Base-by-base conservation (phyloP, 2,888 invertebrate species). In the Automeris io region DNA sequence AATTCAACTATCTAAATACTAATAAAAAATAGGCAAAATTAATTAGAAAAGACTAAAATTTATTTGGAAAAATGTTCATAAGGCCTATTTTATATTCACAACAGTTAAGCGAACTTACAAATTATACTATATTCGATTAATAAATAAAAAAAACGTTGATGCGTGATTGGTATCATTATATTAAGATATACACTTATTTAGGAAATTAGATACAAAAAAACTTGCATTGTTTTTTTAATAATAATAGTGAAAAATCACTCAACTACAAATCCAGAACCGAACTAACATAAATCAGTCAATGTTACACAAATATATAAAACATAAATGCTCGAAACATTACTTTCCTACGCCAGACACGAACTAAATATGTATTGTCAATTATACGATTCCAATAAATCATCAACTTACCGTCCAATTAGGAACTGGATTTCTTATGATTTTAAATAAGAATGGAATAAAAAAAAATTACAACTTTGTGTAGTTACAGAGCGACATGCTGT, bases 211-310 rank as follows among this genome's bases (percentile, higher is more conserved):
- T n/a, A 16, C 16, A 29, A 12, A 26, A 26, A 26, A 13, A 19
- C 19, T 13, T 26, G 26, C 26, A 13, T 26, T 1, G 12, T 29
- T 8, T 29, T n/a, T n/a, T 16, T 29, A 29, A n/a, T n/a, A n/a
- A n/a, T n/a, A 16, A 16, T 26, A 29, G 16, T 8, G 8, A 23
- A 6, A 12, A 29, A 29, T 29, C 9, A 29, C 13, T n/a, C 13
- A 26, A 29, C 16, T 16, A n/a, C 29, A 16, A n/a, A 7, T 26
- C 5, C 13, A 26, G 5, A 26, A 26, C 5, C 2, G 13, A 6
- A 7, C 13, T 29, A 29, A 16, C 16, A 16, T 29, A 29, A 29
- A 29, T 29, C 29, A 29, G 29, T 29, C 29, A n/a, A n/a, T n/a
- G n/a, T n/a, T n/a, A n/a, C n/a, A 16, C 6, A 16, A 29, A n/a